Conservation (phyloP, 2,113 vertebrate species). For the Willisornis vidua region DNA sequence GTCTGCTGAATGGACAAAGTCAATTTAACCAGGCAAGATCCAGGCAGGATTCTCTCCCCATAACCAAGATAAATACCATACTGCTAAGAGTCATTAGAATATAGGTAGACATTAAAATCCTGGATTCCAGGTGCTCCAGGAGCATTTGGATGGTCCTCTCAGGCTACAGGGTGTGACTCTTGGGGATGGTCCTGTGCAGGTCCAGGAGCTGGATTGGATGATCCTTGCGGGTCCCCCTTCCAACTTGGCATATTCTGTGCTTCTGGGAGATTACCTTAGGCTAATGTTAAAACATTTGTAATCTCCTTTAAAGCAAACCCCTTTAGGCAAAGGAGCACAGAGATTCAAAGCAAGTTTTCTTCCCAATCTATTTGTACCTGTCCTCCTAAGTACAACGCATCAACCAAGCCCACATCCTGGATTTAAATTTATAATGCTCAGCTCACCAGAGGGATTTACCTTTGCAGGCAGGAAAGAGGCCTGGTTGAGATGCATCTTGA, state of each 20-base stretch:
- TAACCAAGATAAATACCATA: neutral
- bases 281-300: conserved; percentile 49
- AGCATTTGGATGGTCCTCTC: neutral
- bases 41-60: neutral
- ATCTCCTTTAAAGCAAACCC: conserved; percentile 60
- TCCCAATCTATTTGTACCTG: conserved; percentile 50
- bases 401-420: conserved; percentile 45
- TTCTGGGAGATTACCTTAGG: neutral
- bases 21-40: neutral
- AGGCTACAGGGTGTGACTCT: neutral
- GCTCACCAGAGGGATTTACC: conserved; percentile 62
- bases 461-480: conserved; percentile 30
- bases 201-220: neutral
- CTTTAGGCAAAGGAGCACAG: conserved; percentile 13
- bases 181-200: neutral
- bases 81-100: neutral
- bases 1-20: neutral
- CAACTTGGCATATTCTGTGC: neutral
- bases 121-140: neutral
- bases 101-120: neutral
- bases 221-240: neutral
- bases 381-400: conserved; percentile 4
- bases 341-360: conserved; percentile 35
- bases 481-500: conserved; percentile 56
- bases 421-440: conserved; percentile 64